A percentile compares a stretch with the other conserved stretches of the same genome.
phyloP scores from a whole-genome alignment of 2,797 vertebrate species.

The Florisuga fusca region DNA sequence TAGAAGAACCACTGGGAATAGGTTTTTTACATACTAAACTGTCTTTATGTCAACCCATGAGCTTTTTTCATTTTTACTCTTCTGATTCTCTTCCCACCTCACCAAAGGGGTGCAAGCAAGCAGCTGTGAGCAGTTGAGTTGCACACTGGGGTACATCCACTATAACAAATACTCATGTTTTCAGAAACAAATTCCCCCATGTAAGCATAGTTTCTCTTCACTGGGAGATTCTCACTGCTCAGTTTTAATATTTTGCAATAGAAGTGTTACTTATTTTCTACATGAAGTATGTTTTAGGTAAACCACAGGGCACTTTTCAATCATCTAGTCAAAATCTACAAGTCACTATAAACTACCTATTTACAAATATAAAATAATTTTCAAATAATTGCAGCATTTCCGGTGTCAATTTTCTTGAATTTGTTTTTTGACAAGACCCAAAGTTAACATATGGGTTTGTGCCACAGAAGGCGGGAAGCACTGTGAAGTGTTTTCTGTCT shows the following conservation, averaged over 20 bases:
- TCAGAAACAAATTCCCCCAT: neutral
- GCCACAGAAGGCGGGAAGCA: neutral
- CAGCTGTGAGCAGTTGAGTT: neutral
- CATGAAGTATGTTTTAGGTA: neutral
- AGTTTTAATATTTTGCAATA: neutral
- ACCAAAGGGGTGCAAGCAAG: rapidly evolving
- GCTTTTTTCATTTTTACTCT: neutral
- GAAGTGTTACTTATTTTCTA: neutral
- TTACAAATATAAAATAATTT: neutral
- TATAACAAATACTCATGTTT: neutral
- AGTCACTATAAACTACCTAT: neutral
- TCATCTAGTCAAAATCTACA: neutral
- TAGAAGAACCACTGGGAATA: neutral
- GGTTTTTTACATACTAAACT: neutral
- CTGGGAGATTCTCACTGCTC: neutral
- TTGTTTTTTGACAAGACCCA: neutral
- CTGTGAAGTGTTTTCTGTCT: neutral
- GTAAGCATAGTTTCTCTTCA: neutral
- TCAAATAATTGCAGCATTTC: neutral
- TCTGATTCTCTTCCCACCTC: neutral
- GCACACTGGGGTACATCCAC: neutral
- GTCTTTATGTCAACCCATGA: neutral
- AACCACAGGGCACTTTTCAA: neutral
- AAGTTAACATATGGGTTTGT: neutral
- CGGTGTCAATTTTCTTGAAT: neutral